Evolutionary conservation across 2,888 invertebrate genomes (phyloP).

Genomic region (Caprella mutica): DNA sequence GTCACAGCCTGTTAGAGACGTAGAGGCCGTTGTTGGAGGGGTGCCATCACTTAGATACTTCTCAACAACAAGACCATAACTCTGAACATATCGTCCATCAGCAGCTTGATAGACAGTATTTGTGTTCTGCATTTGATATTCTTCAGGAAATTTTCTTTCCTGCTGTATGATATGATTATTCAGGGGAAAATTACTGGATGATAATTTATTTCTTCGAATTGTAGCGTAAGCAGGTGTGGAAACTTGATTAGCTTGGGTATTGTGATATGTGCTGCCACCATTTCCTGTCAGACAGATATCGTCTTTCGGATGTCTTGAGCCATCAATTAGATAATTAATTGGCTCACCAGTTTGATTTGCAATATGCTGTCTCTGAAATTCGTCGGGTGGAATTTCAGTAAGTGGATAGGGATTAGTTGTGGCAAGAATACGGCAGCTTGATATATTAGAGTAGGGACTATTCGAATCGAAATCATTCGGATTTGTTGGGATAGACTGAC

Average conservation of each 20-base stretch:
- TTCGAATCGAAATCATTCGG: too few relatives aligned
- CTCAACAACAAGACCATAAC: constrained; percentile 14
- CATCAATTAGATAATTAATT: too few relatives aligned
- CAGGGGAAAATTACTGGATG: too few relatives aligned
- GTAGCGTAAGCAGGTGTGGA: constrained; percentile 9
- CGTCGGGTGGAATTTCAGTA: constrained; percentile 19
- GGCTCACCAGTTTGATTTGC: not conserved
- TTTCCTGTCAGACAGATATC: not conserved
- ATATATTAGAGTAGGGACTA: constrained; percentile 14
- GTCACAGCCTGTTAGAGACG: constrained; percentile 8
- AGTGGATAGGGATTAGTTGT: constrained; percentile 22
- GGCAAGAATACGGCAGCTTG: constrained; percentile 10
- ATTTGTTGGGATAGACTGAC: too few relatives aligned
- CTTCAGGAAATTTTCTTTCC: constrained; percentile 15
- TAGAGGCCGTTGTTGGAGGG: constrained; percentile 7
- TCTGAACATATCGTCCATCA: constrained; percentile 23
- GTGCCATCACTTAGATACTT: constrained; percentile 6
- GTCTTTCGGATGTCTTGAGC: constrained; percentile 7
- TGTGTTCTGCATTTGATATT: constrained; percentile 19
- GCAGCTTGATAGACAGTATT: constrained; percentile 18
- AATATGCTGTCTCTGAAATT: not conserved
- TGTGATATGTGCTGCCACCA: not conserved
- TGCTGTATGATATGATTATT: too few relatives aligned
- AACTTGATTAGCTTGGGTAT: not conserved
- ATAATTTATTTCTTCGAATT: constrained; percentile 8